Conservation (phyloP, 2,888 invertebrate species). For the Stenurella melanura region DNA sequence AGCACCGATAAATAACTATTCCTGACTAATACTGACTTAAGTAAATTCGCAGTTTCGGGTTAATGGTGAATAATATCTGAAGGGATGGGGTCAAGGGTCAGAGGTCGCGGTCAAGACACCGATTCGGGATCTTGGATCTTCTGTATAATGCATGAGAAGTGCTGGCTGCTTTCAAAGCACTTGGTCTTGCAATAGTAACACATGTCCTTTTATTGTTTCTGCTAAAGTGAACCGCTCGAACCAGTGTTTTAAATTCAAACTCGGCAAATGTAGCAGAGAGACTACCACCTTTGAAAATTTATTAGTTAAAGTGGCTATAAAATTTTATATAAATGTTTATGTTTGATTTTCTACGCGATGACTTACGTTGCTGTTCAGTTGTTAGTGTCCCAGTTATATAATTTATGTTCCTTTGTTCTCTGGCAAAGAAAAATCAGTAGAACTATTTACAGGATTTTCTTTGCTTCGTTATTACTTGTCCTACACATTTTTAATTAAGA, state of each 20-base stretch:
- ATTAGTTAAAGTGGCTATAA: constrained; percentile 32
- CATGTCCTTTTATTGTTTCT: constrained; percentile 42
- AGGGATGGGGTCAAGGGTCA: constrained; percentile 59
- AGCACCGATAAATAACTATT: constrained; percentile 57
- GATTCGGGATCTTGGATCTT: constrained; percentile 36
- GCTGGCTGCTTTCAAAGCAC: constrained; percentile 26
- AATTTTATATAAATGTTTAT: constrained; percentile 24
- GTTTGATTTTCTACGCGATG: neutral
- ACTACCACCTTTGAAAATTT: constrained; percentile 18
- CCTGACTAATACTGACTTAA: constrained; percentile 48
- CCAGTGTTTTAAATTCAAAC: constrained; percentile 39
- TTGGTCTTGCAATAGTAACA: constrained; percentile 38
- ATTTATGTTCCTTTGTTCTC: too few species aligned
- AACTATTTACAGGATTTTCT: too few species aligned
- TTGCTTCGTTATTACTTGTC: too few species aligned
- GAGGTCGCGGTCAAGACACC: constrained; percentile 49
- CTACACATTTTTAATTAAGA: too few species aligned
- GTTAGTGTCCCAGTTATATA: too few species aligned
- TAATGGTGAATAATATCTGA: constrained; percentile 56
- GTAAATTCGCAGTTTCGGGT: constrained; percentile 52
- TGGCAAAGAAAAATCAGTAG: too few species aligned
- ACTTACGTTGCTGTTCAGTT: too few species aligned
- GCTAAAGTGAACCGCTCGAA: constrained; percentile 29
- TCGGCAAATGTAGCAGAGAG: constrained; percentile 8
- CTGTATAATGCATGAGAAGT: constrained; percentile 44